Base-by-base conservation (phyloP, 2,888 invertebrate species). In the Agapostemon virescens region DNA sequence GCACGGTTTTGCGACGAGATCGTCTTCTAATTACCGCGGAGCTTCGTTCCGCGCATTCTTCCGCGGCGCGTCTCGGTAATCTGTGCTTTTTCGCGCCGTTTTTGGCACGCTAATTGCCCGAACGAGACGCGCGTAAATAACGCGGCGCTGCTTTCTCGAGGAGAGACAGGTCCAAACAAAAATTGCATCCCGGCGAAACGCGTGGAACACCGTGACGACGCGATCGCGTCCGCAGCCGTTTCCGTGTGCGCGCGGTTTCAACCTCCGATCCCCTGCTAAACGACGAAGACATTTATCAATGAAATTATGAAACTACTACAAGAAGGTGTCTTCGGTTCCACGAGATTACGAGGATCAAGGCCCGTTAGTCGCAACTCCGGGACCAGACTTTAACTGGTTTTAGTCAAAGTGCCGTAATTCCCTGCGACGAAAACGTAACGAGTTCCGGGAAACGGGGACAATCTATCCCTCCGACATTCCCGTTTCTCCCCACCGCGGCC, bases 321-420 rank as follows among this genome's bases (percentile, higher is more conserved):
- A 76, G 77, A 69, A 75, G 79, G 71, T 73, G 79, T 79, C 76
- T 79, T 79, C 77, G 73, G 82, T 79, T 86, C 75, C 84, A 84
- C 81, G 81, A 86, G 86, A 86, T 86, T 86, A 86, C 73, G 84
- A 75, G 85, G 85, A 86, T 86, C 86, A 81, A 79, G 79, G 67
- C 82, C 81, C 85, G 87, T 85, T 86, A 86, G 87, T 85, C 84
- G 84, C 77, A 83, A 84, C 86, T 81, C 79, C 58, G 77, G 42
- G 75, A 78, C 78, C 82, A 86, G 86, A 86, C 87, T 86, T 86
- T 86, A 86, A 86, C 86, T 85, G 86, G 86, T 83, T 86, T 86
- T 86, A 86, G 84, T 81, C 85, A 76, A 86, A 86, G 84, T 86
- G 82, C 81, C 82, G 77, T 86, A 86, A 86, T 86, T 83, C 82